A percentile compares a stretch with the other conserved stretches of the same genome.
Conservation (phyloP, 2,113 vertebrate species). For the Chaenogobius annularis region DNA sequence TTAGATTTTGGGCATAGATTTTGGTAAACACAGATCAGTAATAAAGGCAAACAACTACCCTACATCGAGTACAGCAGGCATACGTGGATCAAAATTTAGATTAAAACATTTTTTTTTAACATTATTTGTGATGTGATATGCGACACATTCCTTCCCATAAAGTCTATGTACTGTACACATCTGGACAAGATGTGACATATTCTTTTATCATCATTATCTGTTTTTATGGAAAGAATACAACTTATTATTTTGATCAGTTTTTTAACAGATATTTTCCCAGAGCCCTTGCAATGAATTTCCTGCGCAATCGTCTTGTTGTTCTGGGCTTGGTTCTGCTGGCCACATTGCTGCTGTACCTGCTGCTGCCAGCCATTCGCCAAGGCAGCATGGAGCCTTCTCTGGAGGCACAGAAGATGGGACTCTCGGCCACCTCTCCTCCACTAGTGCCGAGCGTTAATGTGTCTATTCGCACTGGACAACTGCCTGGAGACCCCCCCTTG, state of each 20-base stretch:
- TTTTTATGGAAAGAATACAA: not conserved
- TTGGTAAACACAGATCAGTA: too few species aligned
- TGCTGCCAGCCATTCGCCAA: constrained; percentile 81
- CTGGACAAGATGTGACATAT: not conserved
- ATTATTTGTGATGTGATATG: too few species aligned
- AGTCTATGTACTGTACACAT: not conserved
- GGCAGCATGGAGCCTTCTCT: constrained; percentile 73
- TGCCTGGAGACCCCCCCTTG: constrained; percentile 79
- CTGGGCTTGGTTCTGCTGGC: constrained; percentile 82
- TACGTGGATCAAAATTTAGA: too few species aligned
- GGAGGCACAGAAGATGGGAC: constrained; percentile 64
- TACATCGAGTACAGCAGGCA: too few species aligned
- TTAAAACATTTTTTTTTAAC: too few species aligned
- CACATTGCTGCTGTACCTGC: constrained; percentile 83
- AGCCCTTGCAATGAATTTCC: constrained; percentile 70
- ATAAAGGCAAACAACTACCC: too few species aligned
- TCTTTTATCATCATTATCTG: not conserved
- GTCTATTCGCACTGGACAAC: constrained; percentile 77
- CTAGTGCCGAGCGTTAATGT: constrained; percentile 61
- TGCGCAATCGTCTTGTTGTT: constrained; percentile 79
- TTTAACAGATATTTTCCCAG: constrained; percentile 29
- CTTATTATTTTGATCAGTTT: not conserved
- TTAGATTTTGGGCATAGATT: too few species aligned
- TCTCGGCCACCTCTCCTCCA: constrained; percentile 49
- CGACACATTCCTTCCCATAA: not conserved